Percentiles rank a stretch among this genome's conserved stretches.
Evolutionary conservation across 1,140 invertebrate genomes (phyloP).

Genomic region (Drosophila quadrilineata): DNA sequence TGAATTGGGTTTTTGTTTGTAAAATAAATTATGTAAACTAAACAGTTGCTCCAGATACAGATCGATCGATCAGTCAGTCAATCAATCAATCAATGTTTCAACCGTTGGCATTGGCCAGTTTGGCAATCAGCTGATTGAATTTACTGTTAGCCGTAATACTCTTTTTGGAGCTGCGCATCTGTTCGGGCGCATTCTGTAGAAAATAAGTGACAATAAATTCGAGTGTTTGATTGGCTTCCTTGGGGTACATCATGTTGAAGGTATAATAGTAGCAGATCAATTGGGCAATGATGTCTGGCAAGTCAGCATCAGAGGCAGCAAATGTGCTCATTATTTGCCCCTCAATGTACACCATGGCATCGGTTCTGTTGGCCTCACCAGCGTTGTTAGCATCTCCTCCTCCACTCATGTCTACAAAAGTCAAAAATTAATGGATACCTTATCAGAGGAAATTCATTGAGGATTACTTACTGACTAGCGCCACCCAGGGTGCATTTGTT

Average conservation of each 20-base stretch:
- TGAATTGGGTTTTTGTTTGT: slow-evolving; percentile 60
- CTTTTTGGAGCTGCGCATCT: slow-evolving; percentile 61
- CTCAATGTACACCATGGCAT: slow-evolving; percentile 67
- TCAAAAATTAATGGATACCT: neutral
- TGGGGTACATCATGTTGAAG: slow-evolving; percentile 77
- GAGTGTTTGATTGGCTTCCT: slow-evolving; percentile 77
- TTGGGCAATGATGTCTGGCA: slow-evolving; percentile 69
- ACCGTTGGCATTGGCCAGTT: slow-evolving; percentile 62
- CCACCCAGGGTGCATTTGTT: slow-evolving; percentile 70
- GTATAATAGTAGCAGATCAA: slow-evolving; percentile 75
- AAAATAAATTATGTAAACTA: slow-evolving; percentile 72
- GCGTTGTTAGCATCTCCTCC: slow-evolving; percentile 4
- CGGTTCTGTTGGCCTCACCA: slow-evolving; percentile 30
- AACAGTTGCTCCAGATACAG: slow-evolving; percentile 21
- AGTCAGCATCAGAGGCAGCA: slow-evolving; percentile 40
- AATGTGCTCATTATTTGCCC: slow-evolving; percentile 61
- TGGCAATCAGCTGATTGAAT: slow-evolving; percentile 65
- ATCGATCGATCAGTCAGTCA: too few species aligned
- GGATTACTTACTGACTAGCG: slow-evolving; percentile 66
- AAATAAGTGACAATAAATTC: slow-evolving; percentile 76
- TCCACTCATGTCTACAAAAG: slow-evolving; percentile 38
- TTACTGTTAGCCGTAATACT: slow-evolving; percentile 51
- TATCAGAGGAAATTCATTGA: neutral
- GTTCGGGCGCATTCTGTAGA: slow-evolving; percentile 61
- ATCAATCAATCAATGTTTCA: neutral